Evolutionary conservation across 2,888 invertebrate species (phyloP), one percentile per base, ranked within the genome.

Genomic region (Terebella lapidaria): DNA sequence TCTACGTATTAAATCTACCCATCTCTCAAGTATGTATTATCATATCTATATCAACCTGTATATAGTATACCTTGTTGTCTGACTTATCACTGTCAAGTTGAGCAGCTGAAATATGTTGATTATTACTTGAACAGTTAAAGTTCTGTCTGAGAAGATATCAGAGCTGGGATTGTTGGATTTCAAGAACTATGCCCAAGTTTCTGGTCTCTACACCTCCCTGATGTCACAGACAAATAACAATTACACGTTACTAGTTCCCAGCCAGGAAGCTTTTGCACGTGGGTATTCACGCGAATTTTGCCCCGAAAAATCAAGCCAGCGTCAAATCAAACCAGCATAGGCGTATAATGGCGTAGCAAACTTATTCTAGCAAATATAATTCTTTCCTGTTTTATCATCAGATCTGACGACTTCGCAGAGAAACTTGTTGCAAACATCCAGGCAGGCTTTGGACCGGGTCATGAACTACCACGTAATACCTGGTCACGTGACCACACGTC

Each of bases 161-260:
- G 49, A 57, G 20, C 30, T 57, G 57, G 51, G 57, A 3, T 30
- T 57, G 58, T 72, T 73, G 58, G 77, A 77, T 22, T 83, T 84
- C 67, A 70, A 80, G 47, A 77, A 82, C 54, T 67, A 83, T 35
- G 74, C 81, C 5, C 74, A 75, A 58, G 72, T 73, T 1, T 79
- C 82, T 1, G 83, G 83, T 1, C 68, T 83, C 26, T 78, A 81
- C 26, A 79, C 81, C 42, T 73, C 76, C 2, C 73, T 84, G 42
- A 78, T 77, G 59, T 78, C 75, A 53, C 74, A 75, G 24, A 79
- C 78, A 4, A 74, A 80, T 30, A 79, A 80, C 62, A 57, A 60
- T 24, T 73, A 76, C 67, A 84, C 84, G 1, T 58, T 84, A 51
- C 84, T 84, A 63, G 82, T 81, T 1, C 84, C 84, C 1, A 81